These are phyloP conservation scores for Oryzias melastigma DNA, from an alignment of 2,113 vertebrate species.

Conservation along the genomic window DNA sequence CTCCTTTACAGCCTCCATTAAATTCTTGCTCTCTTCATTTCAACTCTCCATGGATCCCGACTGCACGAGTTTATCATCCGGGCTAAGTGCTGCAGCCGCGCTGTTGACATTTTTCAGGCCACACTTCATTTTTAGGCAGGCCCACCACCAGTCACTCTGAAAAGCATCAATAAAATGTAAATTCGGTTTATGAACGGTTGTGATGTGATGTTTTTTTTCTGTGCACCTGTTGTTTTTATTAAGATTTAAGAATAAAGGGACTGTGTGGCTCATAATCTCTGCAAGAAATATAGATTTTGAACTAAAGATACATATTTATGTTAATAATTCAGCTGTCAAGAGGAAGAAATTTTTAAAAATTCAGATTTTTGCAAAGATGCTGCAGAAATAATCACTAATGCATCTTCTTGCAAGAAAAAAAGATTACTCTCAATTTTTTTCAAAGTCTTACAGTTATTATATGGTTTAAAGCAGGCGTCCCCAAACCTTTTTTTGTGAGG, in stretches of 20 bases:
- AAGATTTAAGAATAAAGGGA: background rate
- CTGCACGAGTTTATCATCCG: conserved; percentile 47
- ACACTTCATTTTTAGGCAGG: conserved; percentile 18
- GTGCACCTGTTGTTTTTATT: background rate
- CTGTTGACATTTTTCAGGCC: conserved; percentile 45
- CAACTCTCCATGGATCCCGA: conserved; percentile 32
- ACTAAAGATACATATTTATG: conserved; percentile 3
- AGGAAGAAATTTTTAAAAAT: background rate
- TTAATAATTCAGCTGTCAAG: background rate
- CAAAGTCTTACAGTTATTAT: no score
- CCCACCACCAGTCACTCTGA: conserved; percentile 1
- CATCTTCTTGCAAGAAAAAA: no score
- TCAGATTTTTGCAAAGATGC: background rate
- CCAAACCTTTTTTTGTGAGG: no score
- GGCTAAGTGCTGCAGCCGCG: conserved; percentile 32
- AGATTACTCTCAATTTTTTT: no score
- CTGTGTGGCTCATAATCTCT: background rate
- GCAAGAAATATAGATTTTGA: background rate
- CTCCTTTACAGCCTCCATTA: conserved; percentile 64
- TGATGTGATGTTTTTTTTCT: conserved; percentile 5
- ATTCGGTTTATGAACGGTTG: conserved; percentile 22
- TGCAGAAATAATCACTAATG: background rate
- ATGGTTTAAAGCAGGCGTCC: no score
- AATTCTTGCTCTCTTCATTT: conserved; percentile 51
- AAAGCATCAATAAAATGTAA: conserved; percentile 38